Evolutionary conservation across 1,140 invertebrate species (phyloP), one percentile per base, ranked within the genome.

Genomic region (Zaprionus inermis): DNA sequence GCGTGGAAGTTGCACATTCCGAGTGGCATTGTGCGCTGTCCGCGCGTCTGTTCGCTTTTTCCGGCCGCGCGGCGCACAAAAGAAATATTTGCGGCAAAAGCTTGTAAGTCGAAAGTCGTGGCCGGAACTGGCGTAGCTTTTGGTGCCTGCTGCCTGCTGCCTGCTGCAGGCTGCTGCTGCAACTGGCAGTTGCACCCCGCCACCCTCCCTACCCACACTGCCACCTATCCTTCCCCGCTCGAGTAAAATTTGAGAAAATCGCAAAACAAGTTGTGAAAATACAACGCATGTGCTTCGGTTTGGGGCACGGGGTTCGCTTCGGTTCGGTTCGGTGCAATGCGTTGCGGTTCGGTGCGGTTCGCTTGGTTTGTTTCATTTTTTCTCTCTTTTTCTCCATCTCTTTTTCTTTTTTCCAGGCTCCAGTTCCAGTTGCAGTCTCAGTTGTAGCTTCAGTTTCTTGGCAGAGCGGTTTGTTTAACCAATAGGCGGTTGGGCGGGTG

Each of bases 51-150:
- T 57, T 68, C 55, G 36, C 70, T 59, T 60, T 57, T 66, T 57
- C 63, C 61, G 63, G 38, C 11, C 28, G 34, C 32, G 28, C 30
- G 16, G 30, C 56, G 24, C 32, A 61, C 65, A 73, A 69, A 69
- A 61, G 57, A 73, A 69, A 61, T 73, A 69, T 61, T 73, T 69
- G 71, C 71, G 65, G 65, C 38, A 44, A 36, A 36, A 58, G 56
- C 63, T 67, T 60, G 57, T 51, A 60, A 69, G 71, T 61, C 56
- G 49, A 59, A 73, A 73, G 63, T 46, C 63, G 51, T 65, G 51
- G 49, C 49, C 64, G 55, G 49, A 72, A 54, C 44, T 58, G 61
- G 18, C 54, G 41, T 18, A 56, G 59, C n/a, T n/a, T 14, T 38
- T 12, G 6, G 12, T 38, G 36, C 14, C 36, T 38, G 36, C 14